Percentiles rank a stretch among this genome's conserved stretches.
phyloP scores from a whole-genome alignment of 2,113 vertebrate species.

The Podarcis raffonei region DNA sequence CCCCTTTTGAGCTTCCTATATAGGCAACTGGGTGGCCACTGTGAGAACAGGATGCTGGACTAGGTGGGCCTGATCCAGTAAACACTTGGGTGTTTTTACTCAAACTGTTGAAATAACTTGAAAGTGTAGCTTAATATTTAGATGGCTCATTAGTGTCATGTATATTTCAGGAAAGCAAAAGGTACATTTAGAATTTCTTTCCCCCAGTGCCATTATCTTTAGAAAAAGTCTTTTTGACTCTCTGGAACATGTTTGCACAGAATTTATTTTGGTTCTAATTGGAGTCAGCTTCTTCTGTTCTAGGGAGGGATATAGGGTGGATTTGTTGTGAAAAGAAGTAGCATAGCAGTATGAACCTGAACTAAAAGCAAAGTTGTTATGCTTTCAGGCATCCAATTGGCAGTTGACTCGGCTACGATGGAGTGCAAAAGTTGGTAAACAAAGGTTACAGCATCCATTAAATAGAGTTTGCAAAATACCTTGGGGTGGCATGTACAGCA shows the following conservation, averaged over 20 bases:
- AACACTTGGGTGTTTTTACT: too few species aligned
- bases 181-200: fast-evolving
- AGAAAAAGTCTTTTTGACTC: fast-evolving
- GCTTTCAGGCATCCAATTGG: neutral
- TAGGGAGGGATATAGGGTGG: neutral
- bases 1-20: too few species aligned
- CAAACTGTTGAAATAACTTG: neutral
- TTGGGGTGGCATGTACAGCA: neutral
- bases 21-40: too few species aligned
- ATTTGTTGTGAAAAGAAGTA: neutral
- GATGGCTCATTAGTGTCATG: fast-evolving
- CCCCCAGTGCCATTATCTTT: neutral
- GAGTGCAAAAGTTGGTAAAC: neutral
- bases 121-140: fast-evolving
- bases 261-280: neutral
- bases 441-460: neutral
- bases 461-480: neutral
- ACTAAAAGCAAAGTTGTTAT: neutral
- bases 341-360: neutral
- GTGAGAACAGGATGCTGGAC: too few species aligned
- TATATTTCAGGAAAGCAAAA: neutral
- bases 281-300: neutral
- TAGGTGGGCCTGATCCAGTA: too few species aligned
- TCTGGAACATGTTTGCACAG: neutral
- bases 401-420: neutral